Base-by-base conservation (phyloP, 2,888 invertebrate species). In the Napeogenes inachia region DNA sequence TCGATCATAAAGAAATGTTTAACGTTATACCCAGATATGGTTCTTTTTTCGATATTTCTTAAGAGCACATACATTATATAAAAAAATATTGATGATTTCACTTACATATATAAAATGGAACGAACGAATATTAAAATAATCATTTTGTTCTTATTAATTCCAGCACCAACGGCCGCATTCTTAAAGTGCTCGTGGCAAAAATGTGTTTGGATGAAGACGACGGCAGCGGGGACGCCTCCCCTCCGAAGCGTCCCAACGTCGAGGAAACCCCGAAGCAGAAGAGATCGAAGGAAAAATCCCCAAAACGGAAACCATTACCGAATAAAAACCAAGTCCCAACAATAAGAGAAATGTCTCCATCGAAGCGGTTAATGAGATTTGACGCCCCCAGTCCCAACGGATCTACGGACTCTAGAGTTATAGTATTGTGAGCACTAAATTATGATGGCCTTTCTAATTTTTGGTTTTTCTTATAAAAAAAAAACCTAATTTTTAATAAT, bases 301-400 rank as follows among this genome's bases (percentile, higher is more conserved):
- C 42, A 3, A 42, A 42, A 42, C 42, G 42, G 2, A 42, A 42
- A 8, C 5, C 42, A 42, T 42, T 42, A 42, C 10, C 10, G 50
- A 50, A 3, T 8, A 50, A 50, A 21, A 50, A 3, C 50, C 30
- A 30, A 21, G 50, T 21, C 10, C 42, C 42, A 42, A 55, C n/a
- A 4, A 13, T 57, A 4, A 56, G 66, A 13, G 72, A 66, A 21
- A 63, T 69, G n/a, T 70, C 79, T 2, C 75, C 82, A 4, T 62
- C 68, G 21, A 71, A 70, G 45, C 50, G 66, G 21, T 60, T 71
- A 54, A 62, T 73, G 66, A 66, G 75, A 4, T 80, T 84, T 71
- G 84, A 87, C 73, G 85, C 87, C 50, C 89, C 89, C 63, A 88
- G 87, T 68, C 88, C 88, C 10, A 85, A 88, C 64, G 89, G 89